Evolutionary conservation across 23 tunicate genomes (phyloP).

Genomic region (Corella eumyota): DNA sequence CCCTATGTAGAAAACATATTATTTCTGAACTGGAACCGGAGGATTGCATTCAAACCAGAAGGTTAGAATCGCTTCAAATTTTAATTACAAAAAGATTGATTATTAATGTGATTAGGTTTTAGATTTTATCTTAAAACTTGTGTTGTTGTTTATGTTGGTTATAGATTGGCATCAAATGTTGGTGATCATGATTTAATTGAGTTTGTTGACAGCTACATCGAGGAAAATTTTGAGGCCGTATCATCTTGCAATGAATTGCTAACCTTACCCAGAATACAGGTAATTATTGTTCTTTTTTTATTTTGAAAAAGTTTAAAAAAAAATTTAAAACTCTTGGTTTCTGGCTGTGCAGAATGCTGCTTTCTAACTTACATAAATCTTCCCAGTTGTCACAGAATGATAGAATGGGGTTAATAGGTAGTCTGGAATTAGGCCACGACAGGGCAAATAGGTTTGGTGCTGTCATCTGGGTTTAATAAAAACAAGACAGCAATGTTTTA

Average conservation of each 20-base stretch:
- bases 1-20: constrained; percentile 50
- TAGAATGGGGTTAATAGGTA: too few species aligned
- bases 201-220: constrained; percentile 34
- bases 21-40: constrained; percentile 25
- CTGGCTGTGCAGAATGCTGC: too few species aligned
- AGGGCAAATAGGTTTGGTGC: too few species aligned
- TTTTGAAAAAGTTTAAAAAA: too few species aligned
- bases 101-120: background rate
- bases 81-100: background rate
- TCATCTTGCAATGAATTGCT: constrained; percentile 36
- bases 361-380: too few species aligned
- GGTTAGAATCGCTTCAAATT: constrained; percentile 12
- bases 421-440: too few species aligned
- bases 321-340: too few species aligned
- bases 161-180: constrained; percentile 46
- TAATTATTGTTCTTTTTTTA: background rate
- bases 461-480: too few species aligned
- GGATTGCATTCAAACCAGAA: constrained; percentile 37
- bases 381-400: too few species aligned
- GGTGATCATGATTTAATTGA: constrained; percentile 34
- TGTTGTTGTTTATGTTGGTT: constrained; percentile 1
- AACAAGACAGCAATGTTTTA: too few species aligned
- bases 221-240: constrained; percentile 54
- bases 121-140: background rate
- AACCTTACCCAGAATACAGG: constrained; percentile 48